Conservation (phyloP, 2,113 vertebrate genomes). For the Callocephalon fimbriatum region DNA sequence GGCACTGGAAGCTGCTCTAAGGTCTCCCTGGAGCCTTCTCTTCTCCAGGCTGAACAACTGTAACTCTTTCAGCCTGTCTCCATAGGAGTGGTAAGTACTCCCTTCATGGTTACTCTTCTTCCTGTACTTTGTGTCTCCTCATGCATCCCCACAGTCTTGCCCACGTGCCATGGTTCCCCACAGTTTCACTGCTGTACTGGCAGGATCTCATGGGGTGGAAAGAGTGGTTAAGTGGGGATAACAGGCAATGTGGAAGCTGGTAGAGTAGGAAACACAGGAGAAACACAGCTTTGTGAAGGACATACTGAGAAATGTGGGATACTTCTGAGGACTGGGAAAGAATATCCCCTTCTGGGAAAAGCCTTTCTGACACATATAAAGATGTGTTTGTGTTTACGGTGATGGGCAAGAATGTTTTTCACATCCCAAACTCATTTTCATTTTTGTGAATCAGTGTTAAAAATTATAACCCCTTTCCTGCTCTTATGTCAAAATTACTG, state of each 20-base stretch:
- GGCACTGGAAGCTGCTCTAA: not conserved
- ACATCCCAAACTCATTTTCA: not conserved
- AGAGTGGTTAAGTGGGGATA: not conserved
- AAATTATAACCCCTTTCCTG: not conserved
- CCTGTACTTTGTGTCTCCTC: not conserved
- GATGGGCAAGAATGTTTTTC: not conserved
- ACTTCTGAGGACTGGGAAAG: fast-evolving
- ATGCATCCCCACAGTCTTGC: not conserved
- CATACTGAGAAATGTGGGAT: fast-evolving
- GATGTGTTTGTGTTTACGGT: not conserved
- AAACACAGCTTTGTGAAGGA: not conserved
- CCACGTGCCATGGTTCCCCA: not conserved
- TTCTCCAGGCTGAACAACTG: not conserved
- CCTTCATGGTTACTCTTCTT: not conserved
- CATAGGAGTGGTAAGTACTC: not conserved
- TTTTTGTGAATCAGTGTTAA: not conserved
- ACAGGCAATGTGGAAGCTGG: fast-evolving
- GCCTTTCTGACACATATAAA: not conserved
- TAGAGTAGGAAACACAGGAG: not conserved
- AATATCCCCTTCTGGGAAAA: not conserved
- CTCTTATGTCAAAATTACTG: not conserved
- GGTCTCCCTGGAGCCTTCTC: not conserved
- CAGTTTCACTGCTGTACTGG: not conserved
- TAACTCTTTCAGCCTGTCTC: not conserved
- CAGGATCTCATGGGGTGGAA: not conserved